Percentiles rank a stretch among this genome's conserved stretches.
Evolutionary conservation across 92 coral and sea anemone species (phyloP).

Genomic region (Chrysogorgia sp.): DNA sequence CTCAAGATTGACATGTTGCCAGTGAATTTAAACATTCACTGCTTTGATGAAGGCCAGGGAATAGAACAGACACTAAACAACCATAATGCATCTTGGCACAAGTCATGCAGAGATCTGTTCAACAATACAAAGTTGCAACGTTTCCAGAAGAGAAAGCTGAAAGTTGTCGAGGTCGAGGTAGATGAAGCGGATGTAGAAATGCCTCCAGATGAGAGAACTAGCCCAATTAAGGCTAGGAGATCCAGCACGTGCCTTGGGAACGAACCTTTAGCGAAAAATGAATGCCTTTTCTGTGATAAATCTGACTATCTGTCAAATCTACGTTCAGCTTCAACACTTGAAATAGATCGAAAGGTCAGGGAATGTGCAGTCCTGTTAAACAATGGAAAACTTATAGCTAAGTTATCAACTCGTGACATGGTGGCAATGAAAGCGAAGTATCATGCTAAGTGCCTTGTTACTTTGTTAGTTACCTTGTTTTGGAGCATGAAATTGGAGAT

Average conservation of each 20-base stretch:
- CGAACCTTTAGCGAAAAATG: not conserved
- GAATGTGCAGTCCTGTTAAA: slow-evolving; percentile 47
- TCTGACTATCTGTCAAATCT: not conserved
- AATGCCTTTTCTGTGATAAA: slow-evolving; percentile 3
- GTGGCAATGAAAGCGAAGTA: slow-evolving; percentile 44
- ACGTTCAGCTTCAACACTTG: slow-evolving; percentile 51
- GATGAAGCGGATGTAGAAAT: no score
- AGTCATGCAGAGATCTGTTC: slow-evolving; percentile 4
- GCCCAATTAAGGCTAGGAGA: no score
- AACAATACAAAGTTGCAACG: slow-evolving; percentile 26
- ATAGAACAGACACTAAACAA: not conserved
- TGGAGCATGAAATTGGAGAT: slow-evolving; percentile 65
- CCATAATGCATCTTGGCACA: slow-evolving; percentile 30
- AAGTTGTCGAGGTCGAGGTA: slow-evolving; percentile 16
- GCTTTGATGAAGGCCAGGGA: slow-evolving; percentile 20
- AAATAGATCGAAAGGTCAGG: slow-evolving; percentile 53
- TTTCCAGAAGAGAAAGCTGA: slow-evolving; percentile 50
- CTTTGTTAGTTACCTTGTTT: slow-evolving; percentile 42
- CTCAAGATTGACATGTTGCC: slow-evolving; percentile 22
- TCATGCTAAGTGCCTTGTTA: not conserved
- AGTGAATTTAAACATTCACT: not conserved
- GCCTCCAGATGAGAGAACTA: no score
- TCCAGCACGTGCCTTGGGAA: no score
- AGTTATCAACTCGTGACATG: slow-evolving; percentile 54
- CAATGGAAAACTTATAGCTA: slow-evolving; percentile 47